These are phyloP conservation scores for Microplitis mediator DNA, from an alignment of 1,140 invertebrate genomes.

Conservation along the genomic window DNA sequence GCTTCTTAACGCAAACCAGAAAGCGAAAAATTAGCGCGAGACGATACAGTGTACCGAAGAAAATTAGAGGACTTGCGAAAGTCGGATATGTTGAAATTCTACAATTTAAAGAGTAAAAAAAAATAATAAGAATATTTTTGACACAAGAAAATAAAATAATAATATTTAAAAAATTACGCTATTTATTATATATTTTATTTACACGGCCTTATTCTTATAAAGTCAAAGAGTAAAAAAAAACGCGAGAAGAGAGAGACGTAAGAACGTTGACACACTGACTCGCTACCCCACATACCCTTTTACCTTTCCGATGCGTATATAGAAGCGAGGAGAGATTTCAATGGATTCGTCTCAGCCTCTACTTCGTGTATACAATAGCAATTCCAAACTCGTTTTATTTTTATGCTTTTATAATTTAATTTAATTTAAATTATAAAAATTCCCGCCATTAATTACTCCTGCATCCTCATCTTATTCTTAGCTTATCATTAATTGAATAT, in stretches of 20 bases:
- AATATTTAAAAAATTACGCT: no score
- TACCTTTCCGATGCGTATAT: conserved; percentile 32
- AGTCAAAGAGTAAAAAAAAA: conserved; percentile 25
- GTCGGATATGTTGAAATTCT: conserved; percentile 10
- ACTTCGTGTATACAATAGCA: no score
- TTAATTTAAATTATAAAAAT: no score
- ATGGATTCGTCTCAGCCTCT: background rate
- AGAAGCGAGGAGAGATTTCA: conserved; percentile 20
- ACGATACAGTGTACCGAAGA: conserved; percentile 21
- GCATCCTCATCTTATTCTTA: no score
- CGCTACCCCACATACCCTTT: conserved; percentile 64
- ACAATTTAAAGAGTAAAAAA: background rate
- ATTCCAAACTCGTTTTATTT: no score
- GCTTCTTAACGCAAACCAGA: conserved; percentile 43
- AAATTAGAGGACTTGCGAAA: conserved; percentile 16
- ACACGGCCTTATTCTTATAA: conserved; percentile 54
- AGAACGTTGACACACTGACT: conserved; percentile 63
- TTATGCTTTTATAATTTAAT: no score
- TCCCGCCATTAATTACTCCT: no score
- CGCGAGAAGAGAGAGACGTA: conserved; percentile 51
- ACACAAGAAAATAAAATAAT: no score
- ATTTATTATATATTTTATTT: conserved; percentile 10
- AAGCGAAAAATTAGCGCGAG: conserved; percentile 53
- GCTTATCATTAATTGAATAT: no score
- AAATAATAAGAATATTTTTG: no score